Percentiles rank a stretch among this genome's conserved stretches.
Evolutionary conservation across 2,113 vertebrate species (phyloP).

Genomic region (Psittacula cyanocephala): DNA sequence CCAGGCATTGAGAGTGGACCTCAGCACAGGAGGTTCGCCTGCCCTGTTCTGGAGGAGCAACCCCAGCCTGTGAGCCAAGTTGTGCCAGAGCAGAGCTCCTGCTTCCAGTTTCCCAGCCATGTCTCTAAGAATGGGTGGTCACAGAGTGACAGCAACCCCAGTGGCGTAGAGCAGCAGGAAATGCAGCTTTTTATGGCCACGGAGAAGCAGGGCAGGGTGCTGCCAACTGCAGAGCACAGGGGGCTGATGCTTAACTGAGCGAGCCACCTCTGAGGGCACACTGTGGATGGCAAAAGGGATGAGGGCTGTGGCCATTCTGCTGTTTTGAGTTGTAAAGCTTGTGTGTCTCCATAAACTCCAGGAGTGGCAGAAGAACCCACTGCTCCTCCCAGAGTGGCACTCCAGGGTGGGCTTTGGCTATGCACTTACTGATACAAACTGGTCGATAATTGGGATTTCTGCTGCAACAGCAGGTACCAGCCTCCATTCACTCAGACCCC

Average conservation of each 20-base stretch:
- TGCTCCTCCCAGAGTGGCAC: not conserved
- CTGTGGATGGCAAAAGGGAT: not conserved
- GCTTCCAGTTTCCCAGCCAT: slow-evolving; percentile 78
- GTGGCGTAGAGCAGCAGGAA: slow-evolving; percentile 77
- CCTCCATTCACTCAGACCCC: not conserved
- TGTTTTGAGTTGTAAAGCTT: not conserved
- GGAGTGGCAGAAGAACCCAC: not conserved
- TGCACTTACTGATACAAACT: not conserved
- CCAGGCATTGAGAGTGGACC: slow-evolving; percentile 72
- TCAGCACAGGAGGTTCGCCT: slow-evolving; percentile 65
- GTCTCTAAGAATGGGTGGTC: slow-evolving; percentile 63
- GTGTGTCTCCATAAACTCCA: not conserved
- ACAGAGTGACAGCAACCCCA: slow-evolving; percentile 73
- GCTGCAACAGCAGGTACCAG: not conserved
- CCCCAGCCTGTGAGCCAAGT: slow-evolving; percentile 51
- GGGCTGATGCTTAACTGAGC: slow-evolving; percentile 78
- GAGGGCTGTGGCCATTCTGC: not conserved
- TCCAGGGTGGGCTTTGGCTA: not conserved
- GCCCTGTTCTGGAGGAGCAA: slow-evolving; percentile 68
- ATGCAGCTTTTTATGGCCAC: slow-evolving; percentile 86
- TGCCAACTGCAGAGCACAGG: slow-evolving; percentile 47
- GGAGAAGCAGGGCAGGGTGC: slow-evolving; percentile 65
- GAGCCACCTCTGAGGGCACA: slow-evolving; percentile 71
- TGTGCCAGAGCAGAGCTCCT: slow-evolving; percentile 55
- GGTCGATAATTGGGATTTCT: not conserved